Percentiles rank a stretch among this genome's conserved stretches.
phyloP scores from a whole-genome alignment of 2,797 vertebrate genomes.

The Scolopax rusticola region DNA sequence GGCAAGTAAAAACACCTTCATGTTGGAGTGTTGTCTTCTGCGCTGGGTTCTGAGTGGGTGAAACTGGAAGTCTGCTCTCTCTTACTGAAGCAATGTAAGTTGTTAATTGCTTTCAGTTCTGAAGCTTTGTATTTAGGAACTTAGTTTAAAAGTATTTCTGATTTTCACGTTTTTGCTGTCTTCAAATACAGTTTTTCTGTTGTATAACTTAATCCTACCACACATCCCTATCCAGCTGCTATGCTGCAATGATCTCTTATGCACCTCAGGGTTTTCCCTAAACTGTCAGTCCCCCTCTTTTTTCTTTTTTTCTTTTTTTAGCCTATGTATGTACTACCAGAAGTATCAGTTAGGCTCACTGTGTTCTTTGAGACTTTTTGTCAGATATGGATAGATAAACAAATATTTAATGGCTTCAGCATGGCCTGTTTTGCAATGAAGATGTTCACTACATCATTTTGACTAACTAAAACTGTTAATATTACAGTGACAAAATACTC shows the following conservation, averaged over 20 bases:
- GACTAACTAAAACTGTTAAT: background rate
- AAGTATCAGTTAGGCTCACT: background rate
- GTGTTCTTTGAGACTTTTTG: background rate
- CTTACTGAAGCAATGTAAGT: background rate
- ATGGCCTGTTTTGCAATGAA: background rate
- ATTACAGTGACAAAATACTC: background rate
- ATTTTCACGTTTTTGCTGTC: background rate
- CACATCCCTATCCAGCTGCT: background rate
- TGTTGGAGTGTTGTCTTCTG: background rate
- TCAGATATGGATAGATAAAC: background rate
- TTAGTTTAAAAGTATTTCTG: background rate
- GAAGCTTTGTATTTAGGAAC: background rate
- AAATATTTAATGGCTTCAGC: background rate
- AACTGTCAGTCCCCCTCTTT: background rate
- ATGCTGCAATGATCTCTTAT: background rate
- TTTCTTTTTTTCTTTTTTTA: background rate
- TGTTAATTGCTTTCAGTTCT: background rate
- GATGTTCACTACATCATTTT: background rate
- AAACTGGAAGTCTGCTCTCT: background rate
- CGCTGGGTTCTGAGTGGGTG: background rate
- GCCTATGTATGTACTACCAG: background rate
- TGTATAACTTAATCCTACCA: background rate
- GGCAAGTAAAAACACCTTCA: background rate
- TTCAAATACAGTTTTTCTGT: background rate
- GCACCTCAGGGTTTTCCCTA: background rate